Conservation (phyloP, 2,113 vertebrate genomes). For the Nothoprocta pentlandii region DNA sequence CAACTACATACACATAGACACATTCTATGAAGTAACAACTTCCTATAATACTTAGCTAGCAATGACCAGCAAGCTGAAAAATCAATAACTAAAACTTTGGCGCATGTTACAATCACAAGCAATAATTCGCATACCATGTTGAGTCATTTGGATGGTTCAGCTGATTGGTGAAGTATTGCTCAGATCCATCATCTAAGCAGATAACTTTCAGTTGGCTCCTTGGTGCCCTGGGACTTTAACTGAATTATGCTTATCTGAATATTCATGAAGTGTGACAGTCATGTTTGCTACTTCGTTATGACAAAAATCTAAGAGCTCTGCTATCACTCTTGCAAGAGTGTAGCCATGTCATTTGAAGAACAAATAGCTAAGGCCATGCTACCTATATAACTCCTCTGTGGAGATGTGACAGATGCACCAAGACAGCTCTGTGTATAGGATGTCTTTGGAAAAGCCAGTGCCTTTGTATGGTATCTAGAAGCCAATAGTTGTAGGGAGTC, state of each 20-base stretch:
- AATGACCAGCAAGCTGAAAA: slow-evolving; percentile 20
- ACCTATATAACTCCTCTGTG: slow-evolving; percentile 18
- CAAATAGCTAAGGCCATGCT: not conserved
- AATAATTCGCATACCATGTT: slow-evolving; percentile 72
- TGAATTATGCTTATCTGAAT: slow-evolving; percentile 72
- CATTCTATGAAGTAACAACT: slow-evolving; percentile 55
- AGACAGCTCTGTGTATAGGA: not conserved
- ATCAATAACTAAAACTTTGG: slow-evolving; percentile 69
- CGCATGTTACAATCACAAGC: slow-evolving; percentile 64
- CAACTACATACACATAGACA: not conserved
- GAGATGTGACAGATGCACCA: not conserved
- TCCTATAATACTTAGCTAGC: slow-evolving; percentile 47
- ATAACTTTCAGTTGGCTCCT: slow-evolving; percentile 57
- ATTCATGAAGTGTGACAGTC: slow-evolving; percentile 68
- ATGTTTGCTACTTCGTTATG: slow-evolving; percentile 68
- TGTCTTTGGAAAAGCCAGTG: not conserved
- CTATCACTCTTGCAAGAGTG: slow-evolving; percentile 36
- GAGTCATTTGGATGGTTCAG: slow-evolving; percentile 61
- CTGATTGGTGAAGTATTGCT: slow-evolving; percentile 67
- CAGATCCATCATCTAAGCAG: slow-evolving; percentile 61
- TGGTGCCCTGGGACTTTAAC: not conserved
- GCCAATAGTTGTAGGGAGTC: not conserved
- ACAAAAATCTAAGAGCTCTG: slow-evolving; percentile 55
- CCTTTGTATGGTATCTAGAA: not conserved
- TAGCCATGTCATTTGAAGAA: slow-evolving; percentile 32